Percentiles rank a stretch among this genome's conserved stretches.
Conservation (phyloP, 1,140 invertebrate genomes). For the Orius insidiosus region DNA sequence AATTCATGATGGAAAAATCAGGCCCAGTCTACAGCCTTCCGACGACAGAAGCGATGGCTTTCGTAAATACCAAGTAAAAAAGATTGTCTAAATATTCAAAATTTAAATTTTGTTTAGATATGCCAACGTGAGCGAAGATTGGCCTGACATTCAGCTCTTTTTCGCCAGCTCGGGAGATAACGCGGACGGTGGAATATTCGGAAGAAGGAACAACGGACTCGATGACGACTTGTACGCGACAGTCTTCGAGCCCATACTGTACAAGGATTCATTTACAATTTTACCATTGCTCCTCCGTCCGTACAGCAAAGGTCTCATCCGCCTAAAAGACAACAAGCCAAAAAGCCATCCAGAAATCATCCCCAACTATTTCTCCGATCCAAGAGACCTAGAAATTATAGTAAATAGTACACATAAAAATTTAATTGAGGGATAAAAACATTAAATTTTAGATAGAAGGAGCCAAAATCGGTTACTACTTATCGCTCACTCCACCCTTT, state of each 20-base stretch:
- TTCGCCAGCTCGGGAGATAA: slow-evolving; percentile 49
- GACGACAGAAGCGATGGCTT: slow-evolving; percentile 55
- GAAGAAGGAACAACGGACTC: slow-evolving; percentile 44
- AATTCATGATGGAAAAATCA: slow-evolving; percentile 34
- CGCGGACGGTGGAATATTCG: slow-evolving; percentile 54
- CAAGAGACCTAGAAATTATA: slow-evolving; percentile 45
- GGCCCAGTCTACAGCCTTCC: slow-evolving; percentile 48
- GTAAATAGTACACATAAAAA: slow-evolving; percentile 28
- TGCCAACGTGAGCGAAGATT: slow-evolving; percentile 38
- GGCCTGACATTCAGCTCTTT: slow-evolving; percentile 63
- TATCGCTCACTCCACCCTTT: slow-evolving; percentile 45
- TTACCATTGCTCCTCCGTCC: slow-evolving; percentile 50
- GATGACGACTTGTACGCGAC: slow-evolving; percentile 43
- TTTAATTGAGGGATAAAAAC: background rate
- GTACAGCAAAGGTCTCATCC: slow-evolving; percentile 46
- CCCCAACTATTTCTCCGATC: slow-evolving; percentile 59
- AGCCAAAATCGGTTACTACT: slow-evolving; percentile 41
- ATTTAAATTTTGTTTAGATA: slow-evolving; percentile 28
- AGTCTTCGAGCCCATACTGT: slow-evolving; percentile 48
- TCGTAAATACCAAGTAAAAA: slow-evolving; percentile 44
- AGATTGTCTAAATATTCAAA: background rate
- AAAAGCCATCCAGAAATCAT: slow-evolving; percentile 54
- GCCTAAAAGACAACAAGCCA: slow-evolving; percentile 45
- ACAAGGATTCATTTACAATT: slow-evolving; percentile 43
- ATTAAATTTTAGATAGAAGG: slow-evolving; percentile 41